Percentiles rank a stretch among this genome's conserved stretches.
These are phyloP conservation scores for Pithys albifrons DNA, from an alignment of 2,113 vertebrate genomes.

Conservation along the genomic window DNA sequence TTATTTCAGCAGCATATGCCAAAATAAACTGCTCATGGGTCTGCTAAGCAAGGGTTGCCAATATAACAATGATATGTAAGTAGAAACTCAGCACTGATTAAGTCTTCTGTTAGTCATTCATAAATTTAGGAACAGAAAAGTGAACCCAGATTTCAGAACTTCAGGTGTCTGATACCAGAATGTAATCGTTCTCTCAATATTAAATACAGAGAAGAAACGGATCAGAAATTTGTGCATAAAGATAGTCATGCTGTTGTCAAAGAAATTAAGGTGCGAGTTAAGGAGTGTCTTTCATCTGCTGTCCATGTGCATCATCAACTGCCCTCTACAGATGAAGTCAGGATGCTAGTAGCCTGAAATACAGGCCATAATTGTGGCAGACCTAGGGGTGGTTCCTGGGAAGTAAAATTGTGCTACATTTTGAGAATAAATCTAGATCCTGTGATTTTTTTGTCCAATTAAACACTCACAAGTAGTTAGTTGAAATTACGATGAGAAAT, in stretches of 20 bases:
- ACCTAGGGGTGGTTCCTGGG: neutral
- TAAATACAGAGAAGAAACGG: neutral
- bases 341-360: neutral
- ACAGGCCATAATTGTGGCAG: neutral
- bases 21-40: neutral
- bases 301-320: neutral
- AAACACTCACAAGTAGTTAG: neutral
- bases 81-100: slow-evolving; percentile 13
- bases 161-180: neutral
- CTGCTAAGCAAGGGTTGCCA: neutral
- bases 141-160: neutral
- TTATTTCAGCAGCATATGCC: slow-evolving; percentile 20
- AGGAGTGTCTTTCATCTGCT: neutral
- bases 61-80: neutral
- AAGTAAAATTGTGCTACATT: neutral
- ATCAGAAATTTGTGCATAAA: neutral
- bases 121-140: neutral
- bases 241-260: neutral
- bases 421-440: neutral
- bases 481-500: neutral
- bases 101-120: neutral
- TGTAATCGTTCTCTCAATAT: neutral
- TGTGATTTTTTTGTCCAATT: neutral
- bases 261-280: neutral
- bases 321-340: neutral